Evolutionary conservation across 2,797 vertebrate genomes (phyloP), one percentile per base, ranked within the genome.

Genomic region (Remorina albescens): DNA sequence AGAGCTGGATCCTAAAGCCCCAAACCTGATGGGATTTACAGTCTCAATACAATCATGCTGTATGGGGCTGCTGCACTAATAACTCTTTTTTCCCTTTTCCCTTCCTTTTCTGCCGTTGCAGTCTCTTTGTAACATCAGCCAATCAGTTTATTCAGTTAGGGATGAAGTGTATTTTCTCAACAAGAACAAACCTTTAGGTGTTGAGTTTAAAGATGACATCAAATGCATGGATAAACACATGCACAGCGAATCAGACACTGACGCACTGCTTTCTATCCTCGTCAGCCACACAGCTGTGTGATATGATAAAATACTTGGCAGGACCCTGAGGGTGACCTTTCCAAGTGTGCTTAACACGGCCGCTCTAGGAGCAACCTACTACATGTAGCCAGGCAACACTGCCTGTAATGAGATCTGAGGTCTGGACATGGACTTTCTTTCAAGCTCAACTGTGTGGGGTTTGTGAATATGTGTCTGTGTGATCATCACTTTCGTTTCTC

Each of bases 241-340:
- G 55, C 57, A 64, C 76, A 55, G 51, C 15, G 37, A 16, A 26
- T 46, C 73, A 37, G 71, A 63, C 65, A 49, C 34, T 4, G 16
- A 63, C 61, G 55, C 76, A 19, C 58, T 58, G 44, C 18, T 46
- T 67, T 66, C 60, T 46, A 37, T 74, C 77, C 65, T 83, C 79
- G 69, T 67, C 84, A 69, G 67, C 63, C 64, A 8, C 59, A 67
- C 86, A 74, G 83, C 89, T 87, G 84, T 78, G 86, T 67, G 83
- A 84, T 84, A 86, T 86, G 86, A 92, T 89, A 78, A 91, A 90
- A 89, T 66, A 80, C 87, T 78, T 85, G 80, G 86, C 81, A 80
- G 83, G 81, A 88, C 77, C 81, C 67, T 4, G 63, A 30, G 70
- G 76, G 42, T 87, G 88, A 90, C 92, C 89, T 92, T 91, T 91